Evolutionary conservation across 2,888 invertebrate species (phyloP).

Genomic region (Dyspetes luteomarginatus): DNA sequence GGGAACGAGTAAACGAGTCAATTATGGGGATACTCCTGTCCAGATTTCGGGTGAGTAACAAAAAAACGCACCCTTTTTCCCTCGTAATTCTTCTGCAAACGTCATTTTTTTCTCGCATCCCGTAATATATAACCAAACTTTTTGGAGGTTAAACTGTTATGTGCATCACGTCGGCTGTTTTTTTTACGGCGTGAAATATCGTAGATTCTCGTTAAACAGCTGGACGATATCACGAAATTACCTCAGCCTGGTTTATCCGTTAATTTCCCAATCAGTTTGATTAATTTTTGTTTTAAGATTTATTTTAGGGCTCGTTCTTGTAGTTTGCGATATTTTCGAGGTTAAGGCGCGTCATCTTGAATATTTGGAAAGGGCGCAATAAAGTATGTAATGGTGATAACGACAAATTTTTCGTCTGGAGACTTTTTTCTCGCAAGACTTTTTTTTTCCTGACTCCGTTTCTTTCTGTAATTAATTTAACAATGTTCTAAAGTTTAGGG

Average conservation of each 20-base stretch:
- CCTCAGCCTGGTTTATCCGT: neutral
- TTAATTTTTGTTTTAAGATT: conserved; percentile 14
- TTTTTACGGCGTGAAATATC: neutral
- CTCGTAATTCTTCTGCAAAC: conserved; percentile 21
- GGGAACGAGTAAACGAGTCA: conserved; percentile 33
- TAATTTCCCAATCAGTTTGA: neutral
- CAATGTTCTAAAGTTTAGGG: too few species aligned
- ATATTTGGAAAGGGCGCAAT: conserved; percentile 30
- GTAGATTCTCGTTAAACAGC: conserved; percentile 29
- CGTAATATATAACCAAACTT: conserved; percentile 18
- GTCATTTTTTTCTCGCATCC: conserved; percentile 42
- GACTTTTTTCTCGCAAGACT: neutral
- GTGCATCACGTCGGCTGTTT: neutral
- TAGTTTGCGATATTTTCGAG: conserved; percentile 56
- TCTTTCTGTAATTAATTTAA: too few species aligned
- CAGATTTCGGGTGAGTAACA: conserved; percentile 78
- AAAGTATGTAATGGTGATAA: neutral
- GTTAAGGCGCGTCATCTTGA: conserved; percentile 70
- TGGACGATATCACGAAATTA: conserved; percentile 1
- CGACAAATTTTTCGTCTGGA: neutral
- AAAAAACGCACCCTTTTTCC: conserved; percentile 35
- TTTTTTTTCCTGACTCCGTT: too few species aligned
- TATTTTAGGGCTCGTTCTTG: neutral
- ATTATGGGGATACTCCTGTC: conserved; percentile 79
- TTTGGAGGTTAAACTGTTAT: conserved; percentile 53